Conservation (phyloP, 1,140 invertebrate genomes). For the Drosophila eugracilis region DNA sequence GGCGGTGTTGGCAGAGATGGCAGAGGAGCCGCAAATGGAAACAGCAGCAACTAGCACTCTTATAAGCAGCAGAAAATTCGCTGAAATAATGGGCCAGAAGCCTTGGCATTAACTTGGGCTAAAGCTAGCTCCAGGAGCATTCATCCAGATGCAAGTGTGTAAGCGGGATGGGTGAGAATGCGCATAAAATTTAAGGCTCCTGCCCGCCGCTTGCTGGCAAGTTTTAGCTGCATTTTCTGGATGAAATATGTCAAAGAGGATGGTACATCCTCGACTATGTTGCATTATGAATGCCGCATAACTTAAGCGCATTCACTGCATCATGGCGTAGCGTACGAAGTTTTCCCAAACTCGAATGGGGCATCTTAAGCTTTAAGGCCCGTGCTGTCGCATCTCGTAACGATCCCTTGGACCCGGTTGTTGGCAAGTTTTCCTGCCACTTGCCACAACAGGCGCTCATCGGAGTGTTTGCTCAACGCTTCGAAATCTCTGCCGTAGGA, state of each 20-base stretch:
- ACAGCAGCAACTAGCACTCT: constrained; percentile 17
- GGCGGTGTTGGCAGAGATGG: neutral
- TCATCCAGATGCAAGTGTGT: constrained; percentile 34
- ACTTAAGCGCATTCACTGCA: constrained; percentile 64
- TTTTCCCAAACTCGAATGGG: constrained; percentile 5
- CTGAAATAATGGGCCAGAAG: constrained; percentile 73
- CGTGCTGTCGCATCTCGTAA: constrained; percentile 35
- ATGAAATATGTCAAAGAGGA: constrained; percentile 69
- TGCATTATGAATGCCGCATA: constrained; percentile 79
- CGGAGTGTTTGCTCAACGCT: constrained; percentile 43
- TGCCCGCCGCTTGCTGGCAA: constrained; percentile 15
- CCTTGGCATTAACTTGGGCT: constrained; percentile 71
- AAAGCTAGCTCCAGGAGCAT: constrained; percentile 40
- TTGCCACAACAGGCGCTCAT: constrained; percentile 2
- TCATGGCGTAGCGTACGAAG: constrained; percentile 6
- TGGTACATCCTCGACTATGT: constrained; percentile 50
- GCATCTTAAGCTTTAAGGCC: constrained; percentile 37
- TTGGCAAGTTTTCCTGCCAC: constrained; percentile 14
- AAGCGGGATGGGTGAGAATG: constrained; percentile 19
- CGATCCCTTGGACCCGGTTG: constrained; percentile 16
- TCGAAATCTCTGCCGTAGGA: constrained; percentile 20
- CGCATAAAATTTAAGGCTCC: constrained; percentile 72
- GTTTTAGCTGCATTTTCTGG: constrained; percentile 35
- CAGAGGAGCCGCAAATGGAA: constrained; percentile 5
- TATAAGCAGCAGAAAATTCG: constrained; percentile 49